Evolutionary conservation across 2,888 invertebrate species (phyloP).

Genomic region (Calliopum simillimum): DNA sequence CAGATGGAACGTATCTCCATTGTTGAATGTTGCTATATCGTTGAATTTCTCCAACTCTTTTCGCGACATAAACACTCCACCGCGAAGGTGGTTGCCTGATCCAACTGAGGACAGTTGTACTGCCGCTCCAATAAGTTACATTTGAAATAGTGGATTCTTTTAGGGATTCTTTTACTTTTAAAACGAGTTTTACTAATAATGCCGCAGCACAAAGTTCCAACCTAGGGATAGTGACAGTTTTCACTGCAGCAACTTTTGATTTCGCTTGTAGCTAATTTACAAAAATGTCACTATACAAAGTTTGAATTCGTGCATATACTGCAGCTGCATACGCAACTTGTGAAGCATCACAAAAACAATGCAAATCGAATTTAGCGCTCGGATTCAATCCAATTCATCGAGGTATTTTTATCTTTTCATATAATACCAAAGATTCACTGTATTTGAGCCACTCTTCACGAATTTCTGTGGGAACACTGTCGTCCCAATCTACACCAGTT

Average conservation of each 20-base stretch:
- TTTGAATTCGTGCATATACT: constrained; percentile 22
- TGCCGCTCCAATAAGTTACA: constrained; percentile 35
- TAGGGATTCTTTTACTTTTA: constrained; percentile 18
- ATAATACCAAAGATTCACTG: neutral
- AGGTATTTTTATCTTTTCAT: constrained; percentile 26
- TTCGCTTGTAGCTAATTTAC: constrained; percentile 35
- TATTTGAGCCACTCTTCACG: constrained; percentile 25
- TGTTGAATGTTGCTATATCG: constrained; percentile 1
- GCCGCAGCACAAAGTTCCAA: constrained; percentile 32
- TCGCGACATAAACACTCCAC: too few relatives aligned
- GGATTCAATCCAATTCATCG: constrained; percentile 17
- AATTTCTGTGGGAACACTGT: constrained; percentile 12
- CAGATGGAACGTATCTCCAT: constrained; percentile 16
- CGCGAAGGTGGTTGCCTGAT: constrained; percentile 31
- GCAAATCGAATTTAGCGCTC: constrained; percentile 2
- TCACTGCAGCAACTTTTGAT: constrained; percentile 33
- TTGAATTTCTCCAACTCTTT: constrained; percentile 22
- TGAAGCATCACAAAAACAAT: constrained; percentile 36
- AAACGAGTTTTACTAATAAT: constrained; percentile 13
- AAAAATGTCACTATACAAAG: constrained; percentile 10
- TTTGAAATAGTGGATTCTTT: neutral
- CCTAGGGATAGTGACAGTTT: constrained; percentile 30
- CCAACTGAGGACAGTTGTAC: constrained; percentile 33
- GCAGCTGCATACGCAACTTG: too few relatives aligned
- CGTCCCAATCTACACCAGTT: constrained; percentile 33